phyloP scores from a whole-genome alignment of 2,113 vertebrate species.

The Neodon shergylaensis region DNA sequence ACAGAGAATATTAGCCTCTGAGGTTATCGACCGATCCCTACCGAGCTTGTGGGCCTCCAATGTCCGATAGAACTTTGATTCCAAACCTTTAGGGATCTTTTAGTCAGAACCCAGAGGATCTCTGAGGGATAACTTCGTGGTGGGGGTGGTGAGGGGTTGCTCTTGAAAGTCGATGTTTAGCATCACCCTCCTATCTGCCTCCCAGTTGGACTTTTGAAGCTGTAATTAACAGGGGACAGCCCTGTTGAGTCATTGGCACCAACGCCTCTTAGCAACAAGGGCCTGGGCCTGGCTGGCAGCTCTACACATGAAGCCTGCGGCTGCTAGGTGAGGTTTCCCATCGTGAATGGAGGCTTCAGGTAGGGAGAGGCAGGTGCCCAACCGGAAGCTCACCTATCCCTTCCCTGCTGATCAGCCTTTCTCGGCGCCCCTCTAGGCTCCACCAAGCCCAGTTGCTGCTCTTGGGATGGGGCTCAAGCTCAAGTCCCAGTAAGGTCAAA shows the following conservation, averaged over 20 bases:
- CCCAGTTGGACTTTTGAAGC: not conserved
- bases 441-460: not conserved
- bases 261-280: not conserved
- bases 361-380: not conserved
- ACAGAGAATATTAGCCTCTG: not conserved
- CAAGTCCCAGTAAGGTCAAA: slow-evolving; percentile 46
- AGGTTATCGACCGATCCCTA: accelerated
- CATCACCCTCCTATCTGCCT: not conserved
- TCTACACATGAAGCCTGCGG: slow-evolving; percentile 6
- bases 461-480: not conserved
- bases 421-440: not conserved
- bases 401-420: not conserved
- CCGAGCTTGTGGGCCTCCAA: not conserved
- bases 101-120: not conserved
- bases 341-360: not conserved
- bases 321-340: slow-evolving; percentile 8
- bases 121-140: not conserved
- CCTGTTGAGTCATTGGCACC: not conserved
- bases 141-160: not conserved
- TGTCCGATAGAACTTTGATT: not conserved
- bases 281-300: slow-evolving; percentile 18
- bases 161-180: not conserved
- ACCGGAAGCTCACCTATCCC: slow-evolving; percentile 13
- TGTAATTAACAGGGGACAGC: not conserved
- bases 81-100: not conserved